These are phyloP conservation scores for Drosophila quadrilineata DNA, from an alignment of 1,140 invertebrate genomes.

Conservation along the genomic window DNA sequence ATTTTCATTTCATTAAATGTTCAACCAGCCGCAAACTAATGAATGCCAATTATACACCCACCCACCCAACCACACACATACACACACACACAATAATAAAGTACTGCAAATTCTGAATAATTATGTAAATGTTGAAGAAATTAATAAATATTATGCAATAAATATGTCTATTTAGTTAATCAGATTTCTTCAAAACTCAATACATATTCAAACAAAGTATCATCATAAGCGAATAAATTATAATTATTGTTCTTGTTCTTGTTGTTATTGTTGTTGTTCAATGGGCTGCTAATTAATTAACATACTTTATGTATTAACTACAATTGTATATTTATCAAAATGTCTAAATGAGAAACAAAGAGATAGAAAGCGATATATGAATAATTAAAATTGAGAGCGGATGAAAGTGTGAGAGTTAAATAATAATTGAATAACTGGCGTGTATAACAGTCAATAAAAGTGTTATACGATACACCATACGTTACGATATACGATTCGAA, in stretches of 20 bases:
- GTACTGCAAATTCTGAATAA: no score
- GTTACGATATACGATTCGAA: slow-evolving; percentile 5
- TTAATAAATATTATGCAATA: slow-evolving; percentile 52
- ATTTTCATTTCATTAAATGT: slow-evolving; percentile 40
- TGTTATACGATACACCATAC: slow-evolving; percentile 22
- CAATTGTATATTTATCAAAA: slow-evolving; percentile 17
- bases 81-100: background rate
- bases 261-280: slow-evolving; percentile 2
- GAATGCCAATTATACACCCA: slow-evolving; percentile 29
- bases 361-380: slow-evolving; percentile 4
- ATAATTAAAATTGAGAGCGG: no score
- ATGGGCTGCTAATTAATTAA: slow-evolving; percentile 34
- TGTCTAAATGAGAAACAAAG: slow-evolving; percentile 2
- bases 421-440: slow-evolving; percentile 16
- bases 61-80: slow-evolving; percentile 8
- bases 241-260: background rate
- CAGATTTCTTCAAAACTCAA: slow-evolving; percentile 39
- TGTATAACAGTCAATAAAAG: slow-evolving; percentile 10
- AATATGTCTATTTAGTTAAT: slow-evolving; percentile 57
- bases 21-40: slow-evolving; percentile 36
- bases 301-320: slow-evolving; percentile 38
- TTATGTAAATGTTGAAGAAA: slow-evolving; percentile 53
- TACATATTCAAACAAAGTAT: background rate
- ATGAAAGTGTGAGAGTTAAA: no score
- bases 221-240: background rate